Evolutionary conservation across 2,888 invertebrate genomes (phyloP).

Genomic region (Mythimna impura): DNA sequence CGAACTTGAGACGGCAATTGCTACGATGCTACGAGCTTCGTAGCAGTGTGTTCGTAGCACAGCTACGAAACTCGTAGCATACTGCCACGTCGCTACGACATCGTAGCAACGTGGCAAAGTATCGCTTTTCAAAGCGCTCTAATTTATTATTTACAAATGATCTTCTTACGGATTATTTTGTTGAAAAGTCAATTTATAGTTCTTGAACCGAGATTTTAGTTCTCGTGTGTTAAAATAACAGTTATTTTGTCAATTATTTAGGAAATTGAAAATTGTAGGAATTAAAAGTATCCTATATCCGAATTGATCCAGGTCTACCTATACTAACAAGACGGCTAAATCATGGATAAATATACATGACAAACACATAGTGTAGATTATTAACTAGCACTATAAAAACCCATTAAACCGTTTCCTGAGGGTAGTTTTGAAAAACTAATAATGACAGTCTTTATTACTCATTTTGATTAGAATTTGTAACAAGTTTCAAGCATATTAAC

Average conservation of each 20-base stretch:
- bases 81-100: too few species aligned
- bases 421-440: too few species aligned
- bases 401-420: too few species aligned
- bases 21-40: constrained; percentile 34
- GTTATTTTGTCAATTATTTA: not conserved
- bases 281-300: not conserved
- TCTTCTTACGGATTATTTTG: too few species aligned
- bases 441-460: too few species aligned
- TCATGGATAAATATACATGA: not conserved
- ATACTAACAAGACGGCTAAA: not conserved
- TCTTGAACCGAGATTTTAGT: not conserved
- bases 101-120: constrained; percentile 5
- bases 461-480: too few species aligned
- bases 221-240: not conserved
- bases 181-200: not conserved
- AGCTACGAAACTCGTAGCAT: constrained; percentile 29
- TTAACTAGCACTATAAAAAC: too few species aligned
- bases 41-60: constrained; percentile 39
- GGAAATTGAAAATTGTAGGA: not conserved
- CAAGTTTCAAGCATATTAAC: too few species aligned
- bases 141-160: constrained; percentile 2
- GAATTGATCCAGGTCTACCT: not conserved
- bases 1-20: constrained; percentile 24
- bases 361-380: not conserved
- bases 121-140: not conserved